A percentile compares a stretch with the other conserved stretches of the same genome.
These are phyloP conservation scores for Dendrolimus kikuchii DNA, from an alignment of 1,140 invertebrate genomes.

Conservation along the genomic window DNA sequence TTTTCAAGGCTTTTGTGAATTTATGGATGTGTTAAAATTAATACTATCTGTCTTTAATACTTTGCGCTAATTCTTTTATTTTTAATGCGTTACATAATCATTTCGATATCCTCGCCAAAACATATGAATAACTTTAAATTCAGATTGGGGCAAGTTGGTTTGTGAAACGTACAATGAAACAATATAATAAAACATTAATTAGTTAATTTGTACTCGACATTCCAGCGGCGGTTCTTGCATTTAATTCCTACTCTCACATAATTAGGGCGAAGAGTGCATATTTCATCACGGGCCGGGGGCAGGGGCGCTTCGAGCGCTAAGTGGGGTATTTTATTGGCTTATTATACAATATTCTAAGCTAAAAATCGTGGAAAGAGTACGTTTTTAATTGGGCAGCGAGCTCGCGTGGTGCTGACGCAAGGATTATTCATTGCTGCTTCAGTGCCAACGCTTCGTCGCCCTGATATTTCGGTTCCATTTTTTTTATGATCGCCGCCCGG, in stretches of 20 bases:
- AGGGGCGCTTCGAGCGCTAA: conserved; percentile 46
- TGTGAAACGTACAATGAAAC: not conserved
- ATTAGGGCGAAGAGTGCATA: conserved; percentile 60
- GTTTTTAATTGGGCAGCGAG: conserved; percentile 68
- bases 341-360: conserved; percentile 72
- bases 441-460: conserved; percentile 50
- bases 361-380: conserved; percentile 69
- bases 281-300: conserved; percentile 50
- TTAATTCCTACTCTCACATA: conserved; percentile 44
- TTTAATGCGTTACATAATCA: no score
- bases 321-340: conserved; percentile 70
- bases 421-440: conserved; percentile 66
- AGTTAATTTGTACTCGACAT: conserved; percentile 28
- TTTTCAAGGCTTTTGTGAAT: no score
- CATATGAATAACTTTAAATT: no score
- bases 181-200: conserved; percentile 3
- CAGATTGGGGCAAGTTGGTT: not conserved
- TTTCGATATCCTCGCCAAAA: no score
- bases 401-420: conserved; percentile 60
- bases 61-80: no score
- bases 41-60: no score
- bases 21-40: no score
- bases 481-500: conserved; percentile 30
- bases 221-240: conserved; percentile 36
- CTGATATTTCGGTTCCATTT: conserved; percentile 29